phyloP scores from a whole-genome alignment of 92 coral and sea anemone species.

The Palythoa caribaeorum region DNA sequence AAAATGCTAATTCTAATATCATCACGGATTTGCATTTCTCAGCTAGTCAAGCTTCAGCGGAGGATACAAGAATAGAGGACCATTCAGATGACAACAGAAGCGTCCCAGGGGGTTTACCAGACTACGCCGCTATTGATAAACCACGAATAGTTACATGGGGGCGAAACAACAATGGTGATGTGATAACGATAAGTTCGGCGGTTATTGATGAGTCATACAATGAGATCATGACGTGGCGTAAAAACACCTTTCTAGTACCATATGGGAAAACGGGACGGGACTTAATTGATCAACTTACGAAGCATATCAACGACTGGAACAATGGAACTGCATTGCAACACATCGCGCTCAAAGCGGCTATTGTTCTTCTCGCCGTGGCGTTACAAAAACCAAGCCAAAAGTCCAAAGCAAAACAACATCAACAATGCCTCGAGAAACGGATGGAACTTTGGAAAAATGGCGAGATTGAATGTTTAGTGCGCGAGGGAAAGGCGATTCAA shows the following conservation, averaged over 20 bases:
- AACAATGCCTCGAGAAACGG: neutral
- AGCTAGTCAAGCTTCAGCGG: constrained; percentile 15
- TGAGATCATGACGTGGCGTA: neutral
- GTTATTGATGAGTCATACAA: constrained; percentile 16
- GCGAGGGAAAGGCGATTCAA: neutral
- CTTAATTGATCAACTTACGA: neutral
- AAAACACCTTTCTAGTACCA: neutral
- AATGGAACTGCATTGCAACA: neutral
- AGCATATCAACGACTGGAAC: constrained; percentile 6
- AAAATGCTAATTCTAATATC: neutral
- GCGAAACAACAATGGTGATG: constrained; percentile 20
- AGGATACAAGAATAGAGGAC: neutral
- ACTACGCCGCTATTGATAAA: constrained; percentile 12
- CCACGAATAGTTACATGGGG: constrained; percentile 30
- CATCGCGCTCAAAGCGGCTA: neutral
- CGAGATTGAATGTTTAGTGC: neutral
- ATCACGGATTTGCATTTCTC: constrained; percentile 20
- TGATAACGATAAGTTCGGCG: constrained; percentile 23
- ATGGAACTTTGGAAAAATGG: neutral
- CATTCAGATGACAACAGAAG: constrained; percentile 1
- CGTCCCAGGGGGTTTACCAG: constrained; percentile 12
- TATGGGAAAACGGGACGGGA: constrained; percentile 1
- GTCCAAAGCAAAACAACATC: neutral
- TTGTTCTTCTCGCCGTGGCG: neutral
- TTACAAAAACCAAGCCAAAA: too few relatives aligned